phyloP scores from a whole-genome alignment of 2,797 vertebrate genomes.

The Pipistrellus kuhlii region DNA sequence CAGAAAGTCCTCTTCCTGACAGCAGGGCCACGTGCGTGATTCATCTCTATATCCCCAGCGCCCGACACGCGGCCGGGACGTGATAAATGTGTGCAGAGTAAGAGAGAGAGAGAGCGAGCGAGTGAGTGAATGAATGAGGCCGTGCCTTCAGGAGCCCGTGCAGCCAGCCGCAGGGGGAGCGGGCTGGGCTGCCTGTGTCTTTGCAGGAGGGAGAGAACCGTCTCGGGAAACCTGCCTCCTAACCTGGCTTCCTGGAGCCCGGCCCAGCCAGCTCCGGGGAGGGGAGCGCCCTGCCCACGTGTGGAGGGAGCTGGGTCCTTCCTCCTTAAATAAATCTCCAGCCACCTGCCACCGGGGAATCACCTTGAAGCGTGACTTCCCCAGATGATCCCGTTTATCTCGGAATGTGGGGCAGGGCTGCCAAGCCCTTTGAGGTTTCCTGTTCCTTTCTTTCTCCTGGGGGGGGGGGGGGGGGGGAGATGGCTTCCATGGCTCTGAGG shows the following conservation, averaged over 20 bases:
- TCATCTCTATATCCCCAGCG: constrained; percentile 51
- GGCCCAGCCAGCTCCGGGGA: background rate
- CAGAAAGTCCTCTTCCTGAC: constrained; percentile 61
- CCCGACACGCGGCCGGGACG: background rate
- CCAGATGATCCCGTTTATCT: background rate
- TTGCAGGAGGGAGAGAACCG: constrained; percentile 2
- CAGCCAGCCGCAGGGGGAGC: constrained; percentile 41
- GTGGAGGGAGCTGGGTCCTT: background rate
- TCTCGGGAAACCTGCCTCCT: constrained; percentile 67
- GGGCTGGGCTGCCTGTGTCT: background rate
- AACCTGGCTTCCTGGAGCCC: constrained; percentile 58
- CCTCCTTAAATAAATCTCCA: constrained; percentile 38
- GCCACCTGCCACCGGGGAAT: background rate
- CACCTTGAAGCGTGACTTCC: background rate
- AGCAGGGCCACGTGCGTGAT: background rate
- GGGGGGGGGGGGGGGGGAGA: fast-evolving
- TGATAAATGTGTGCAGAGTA: constrained; percentile 68
- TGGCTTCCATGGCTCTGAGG: background rate
- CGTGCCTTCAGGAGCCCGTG: background rate
- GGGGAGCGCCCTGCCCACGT: background rate
- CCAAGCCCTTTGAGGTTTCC: background rate
- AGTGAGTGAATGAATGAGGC: constrained; percentile 76
- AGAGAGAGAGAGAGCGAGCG: constrained; percentile 41
- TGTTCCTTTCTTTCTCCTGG: background rate
- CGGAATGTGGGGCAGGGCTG: background rate